These are phyloP conservation scores for Papilio glaucus DNA, from an alignment of 1,140 invertebrate species.

Conservation along the genomic window DNA sequence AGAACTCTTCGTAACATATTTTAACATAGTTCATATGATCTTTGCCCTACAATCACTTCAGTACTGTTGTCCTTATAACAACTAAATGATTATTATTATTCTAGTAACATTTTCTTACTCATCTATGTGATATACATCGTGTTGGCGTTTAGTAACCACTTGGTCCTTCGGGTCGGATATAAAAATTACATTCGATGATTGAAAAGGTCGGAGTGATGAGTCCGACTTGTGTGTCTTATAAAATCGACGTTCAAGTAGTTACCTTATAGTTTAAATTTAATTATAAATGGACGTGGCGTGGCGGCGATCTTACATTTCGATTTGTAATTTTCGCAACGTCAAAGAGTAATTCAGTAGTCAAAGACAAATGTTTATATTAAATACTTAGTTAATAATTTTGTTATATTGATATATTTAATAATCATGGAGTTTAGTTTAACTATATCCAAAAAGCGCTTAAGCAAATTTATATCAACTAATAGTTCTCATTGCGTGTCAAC, in stretches of 20 bases:
- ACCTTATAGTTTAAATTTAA: not conserved
- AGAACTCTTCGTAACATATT: constrained; percentile 57
- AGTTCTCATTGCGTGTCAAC: not conserved
- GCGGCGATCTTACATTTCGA: not conserved
- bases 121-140: constrained; percentile 52
- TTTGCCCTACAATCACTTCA: constrained; percentile 76
- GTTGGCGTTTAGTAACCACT: not conserved
- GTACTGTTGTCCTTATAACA: constrained; percentile 65
- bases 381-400: too few species aligned
- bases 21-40: constrained; percentile 60
- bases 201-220: too few species aligned
- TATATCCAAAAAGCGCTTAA: too few species aligned
- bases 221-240: not conserved
- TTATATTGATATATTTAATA: not conserved
- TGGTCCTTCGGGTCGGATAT: not conserved
- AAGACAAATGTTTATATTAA: too few species aligned
- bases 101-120: constrained; percentile 42
- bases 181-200: not conserved
- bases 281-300: not conserved
- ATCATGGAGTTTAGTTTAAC: too few species aligned
- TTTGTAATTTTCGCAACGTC: not conserved
- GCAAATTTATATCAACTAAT: too few species aligned
- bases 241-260: not conserved
- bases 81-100: constrained; percentile 51
- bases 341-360: not conserved